Base-by-base conservation (phyloP, 2,797 vertebrate genomes). In the Eutrigla gurnardus region DNA sequence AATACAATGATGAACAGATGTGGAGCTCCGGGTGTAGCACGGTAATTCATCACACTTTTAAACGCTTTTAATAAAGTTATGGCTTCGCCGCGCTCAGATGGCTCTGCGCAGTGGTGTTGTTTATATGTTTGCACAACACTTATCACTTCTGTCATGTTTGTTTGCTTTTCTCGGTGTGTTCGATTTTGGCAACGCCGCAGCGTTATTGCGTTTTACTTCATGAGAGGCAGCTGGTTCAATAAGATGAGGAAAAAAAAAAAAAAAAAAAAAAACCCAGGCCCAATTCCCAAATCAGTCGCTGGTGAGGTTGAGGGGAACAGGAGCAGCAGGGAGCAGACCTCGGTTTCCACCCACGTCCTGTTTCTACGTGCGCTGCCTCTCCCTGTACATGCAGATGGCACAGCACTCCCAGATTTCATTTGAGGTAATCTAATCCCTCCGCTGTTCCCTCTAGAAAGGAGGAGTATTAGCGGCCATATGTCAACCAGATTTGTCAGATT, bases 401-500 rank as follows among this genome's bases (percentile, higher is more conserved):
- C 92, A 90, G 95, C 85, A 92, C 94, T 96, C 97, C 98, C 97
- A 97, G 97, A 98, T 98, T 99, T 99, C 97, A 99, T 98, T 97
- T 97, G 97, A 98, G 97, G 97, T 98, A 98, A 98, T 98, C 97
- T 99, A 99, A 99, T 99, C 97, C 97, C 95, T 97, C 95, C 96
- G 94, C 95, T 97, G 96, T 96, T 98, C 98, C 96, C 97, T 97
- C 97, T 96, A 98, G 97, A 99, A 99, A 98, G 97, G 96, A 97
- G 95, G 95, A 94, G 97, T 97, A 99, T 99, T 99, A 99, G 97
- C 95, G 95, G 97, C 98, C 98, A 99, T 99, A 99, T 99, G 98
- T 99, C 98, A 99, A 97, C 97, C 97, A 99, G 97, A 99, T 99
- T 99, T 99, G 98, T 99, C 98, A 99, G 98, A 99, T 99, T 99